Evolutionary conservation across 2,797 vertebrate genomes (phyloP), one percentile per base, ranked within the genome.

Genomic region (Macrochelys suwanniensis): DNA sequence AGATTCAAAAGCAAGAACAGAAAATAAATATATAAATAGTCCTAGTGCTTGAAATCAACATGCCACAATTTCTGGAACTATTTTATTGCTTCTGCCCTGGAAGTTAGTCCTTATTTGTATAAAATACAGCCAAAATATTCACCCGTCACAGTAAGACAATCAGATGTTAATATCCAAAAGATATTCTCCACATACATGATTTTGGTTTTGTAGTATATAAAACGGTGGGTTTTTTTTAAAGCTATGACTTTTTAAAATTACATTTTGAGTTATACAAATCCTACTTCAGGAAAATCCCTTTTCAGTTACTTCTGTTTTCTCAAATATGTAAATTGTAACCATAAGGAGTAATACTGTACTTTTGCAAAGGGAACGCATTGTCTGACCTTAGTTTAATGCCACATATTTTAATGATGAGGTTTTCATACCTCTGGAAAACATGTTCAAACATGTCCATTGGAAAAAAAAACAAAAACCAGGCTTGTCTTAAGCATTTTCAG

Each of bases 371-470:
- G 82, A 92, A 88, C 1, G 31, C 85, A 42, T 49, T 79, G 61
- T 84, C 71, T 82, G 26, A 65, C 88, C 86, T 12, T 31, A 89
- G 49, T 74, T 95, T 77, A 94, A 82, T 26, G 79, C 51, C 53
- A 79, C 87, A 94, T 95, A 91, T 89, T 96, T 97, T 65, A 95
- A 93, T 2, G 87, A 53, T 82, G 89, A 93, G 65, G 78, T 95
- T 94, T 90, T 76, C 95, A 79, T 80, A 89, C 77, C 80, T 89
- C 90, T 74, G 81, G 82, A 92, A 97, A 98, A 99, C 98, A 98
- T 98, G 98, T 98, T 98, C 97, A 91, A 98, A 98, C 98, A 98
- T 98, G 98, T 85, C 97, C 59, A 82, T 84, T 90, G 96, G 93
- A 57, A 74, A 92, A 26, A 19, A 56, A n/a, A 26, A 9, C 28